These are phyloP conservation scores for Redunca redunca DNA, from an alignment of 2,113 vertebrate species.

Conservation along the genomic window DNA sequence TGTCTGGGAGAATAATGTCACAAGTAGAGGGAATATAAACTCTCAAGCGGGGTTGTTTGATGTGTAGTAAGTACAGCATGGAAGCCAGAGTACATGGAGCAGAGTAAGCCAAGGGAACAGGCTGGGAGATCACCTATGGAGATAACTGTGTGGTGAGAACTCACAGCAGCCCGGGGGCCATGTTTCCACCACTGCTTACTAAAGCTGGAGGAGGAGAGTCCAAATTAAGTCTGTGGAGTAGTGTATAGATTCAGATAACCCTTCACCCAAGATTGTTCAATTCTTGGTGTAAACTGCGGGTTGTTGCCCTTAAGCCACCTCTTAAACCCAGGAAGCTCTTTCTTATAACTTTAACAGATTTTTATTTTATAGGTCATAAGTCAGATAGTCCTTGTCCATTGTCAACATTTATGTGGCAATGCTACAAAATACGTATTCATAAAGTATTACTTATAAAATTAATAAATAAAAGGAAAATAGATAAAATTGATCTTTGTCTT, in stretches of 20 bases:
- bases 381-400: neutral
- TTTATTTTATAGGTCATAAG: neutral
- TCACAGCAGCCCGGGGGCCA: neutral
- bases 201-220: neutral
- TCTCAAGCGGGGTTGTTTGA: neutral
- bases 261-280: neutral
- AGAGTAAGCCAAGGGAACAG: neutral
- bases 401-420: neutral
- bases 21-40: neutral
- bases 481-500: neutral
- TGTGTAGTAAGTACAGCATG: neutral
- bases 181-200: too few species aligned
- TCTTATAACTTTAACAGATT: neutral
- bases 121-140: fast-evolving
- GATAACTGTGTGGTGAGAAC: neutral
- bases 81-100: too few species aligned
- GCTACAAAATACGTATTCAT: neutral
- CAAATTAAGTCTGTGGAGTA: neutral
- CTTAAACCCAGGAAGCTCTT: neutral
- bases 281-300: neutral
- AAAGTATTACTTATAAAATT: neutral
- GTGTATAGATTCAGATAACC: neutral
- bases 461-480: neutral
- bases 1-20: neutral
- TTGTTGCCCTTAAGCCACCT: neutral